These are phyloP conservation scores for Andrena marginata DNA, from an alignment of 2,888 invertebrate genomes.

Conservation along the genomic window DNA sequence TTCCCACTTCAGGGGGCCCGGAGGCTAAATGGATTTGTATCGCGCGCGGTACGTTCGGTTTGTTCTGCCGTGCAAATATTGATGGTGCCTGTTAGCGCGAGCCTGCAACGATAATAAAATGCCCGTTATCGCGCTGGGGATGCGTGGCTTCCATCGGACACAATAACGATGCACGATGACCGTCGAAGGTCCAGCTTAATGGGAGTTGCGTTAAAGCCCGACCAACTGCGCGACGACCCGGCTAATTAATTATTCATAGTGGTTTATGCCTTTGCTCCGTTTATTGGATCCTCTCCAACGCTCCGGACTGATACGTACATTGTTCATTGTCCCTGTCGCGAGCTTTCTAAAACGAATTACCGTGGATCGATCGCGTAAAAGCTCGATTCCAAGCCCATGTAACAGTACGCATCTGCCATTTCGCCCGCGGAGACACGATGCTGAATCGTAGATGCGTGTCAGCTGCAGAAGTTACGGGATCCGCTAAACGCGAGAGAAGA, in stretches of 20 bases:
- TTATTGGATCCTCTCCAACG: no score
- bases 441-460: background rate
- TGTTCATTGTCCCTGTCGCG: no score
- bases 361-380: no score
- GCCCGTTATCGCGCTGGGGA: background rate
- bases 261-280: no score
- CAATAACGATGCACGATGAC: slow-evolving; percentile 15
- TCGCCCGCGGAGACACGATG: no score
- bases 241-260: background rate
- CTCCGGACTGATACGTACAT: no score
- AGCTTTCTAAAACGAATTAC: no score
- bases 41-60: slow-evolving; percentile 30
- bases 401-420: background rate
- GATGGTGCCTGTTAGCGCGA: slow-evolving; percentile 22
- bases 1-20: slow-evolving; percentile 11
- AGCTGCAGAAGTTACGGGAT: background rate
- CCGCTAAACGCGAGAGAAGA: background rate
- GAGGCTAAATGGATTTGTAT: slow-evolving; percentile 30
- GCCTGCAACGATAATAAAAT: slow-evolving; percentile 33
- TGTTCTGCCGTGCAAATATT: slow-evolving; percentile 46
- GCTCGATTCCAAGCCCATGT: background rate
- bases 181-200: slow-evolving; percentile 8
- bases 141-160: slow-evolving; percentile 14
- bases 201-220: slow-evolving; percentile 10
- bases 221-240: background rate